phyloP scores from a whole-genome alignment of 1,140 invertebrate species.

The Brachionus paranguensis region DNA sequence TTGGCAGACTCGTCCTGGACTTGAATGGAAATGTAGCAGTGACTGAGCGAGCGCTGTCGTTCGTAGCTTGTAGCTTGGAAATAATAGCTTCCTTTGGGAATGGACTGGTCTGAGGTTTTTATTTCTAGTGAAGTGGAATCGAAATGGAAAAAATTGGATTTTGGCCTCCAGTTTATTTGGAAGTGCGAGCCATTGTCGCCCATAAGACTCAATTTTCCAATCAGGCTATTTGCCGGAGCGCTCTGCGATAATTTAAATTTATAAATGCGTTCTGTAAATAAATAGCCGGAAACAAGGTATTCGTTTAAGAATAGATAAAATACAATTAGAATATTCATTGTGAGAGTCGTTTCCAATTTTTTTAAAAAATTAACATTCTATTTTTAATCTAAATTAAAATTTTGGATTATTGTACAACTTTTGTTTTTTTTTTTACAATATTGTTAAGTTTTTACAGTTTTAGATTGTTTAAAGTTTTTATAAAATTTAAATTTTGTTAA shows the following conservation, averaged over 20 bases:
- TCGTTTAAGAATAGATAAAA: neutral
- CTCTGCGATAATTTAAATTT: neutral
- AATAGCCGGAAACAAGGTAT: neutral
- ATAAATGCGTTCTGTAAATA: neutral
- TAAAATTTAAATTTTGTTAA: neutral
- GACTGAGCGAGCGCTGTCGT: neutral
- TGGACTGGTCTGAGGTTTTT: neutral
- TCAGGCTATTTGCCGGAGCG: neutral
- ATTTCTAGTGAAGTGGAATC: neutral
- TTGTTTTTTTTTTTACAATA: neutral
- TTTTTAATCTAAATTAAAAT: neutral
- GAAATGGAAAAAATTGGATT: neutral
- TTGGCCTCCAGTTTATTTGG: neutral
- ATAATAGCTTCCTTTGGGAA: neutral
- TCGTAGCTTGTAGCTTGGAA: neutral
- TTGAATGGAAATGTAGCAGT: neutral
- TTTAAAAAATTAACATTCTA: neutral
- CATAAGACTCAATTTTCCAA: neutral
- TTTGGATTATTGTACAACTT: neutral
- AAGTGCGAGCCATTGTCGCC: neutral
- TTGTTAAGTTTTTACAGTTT: neutral
- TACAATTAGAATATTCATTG: neutral
- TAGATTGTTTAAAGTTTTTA: neutral
- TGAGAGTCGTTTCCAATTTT: neutral
- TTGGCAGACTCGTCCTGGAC: neutral